Conservation (phyloP, 2,888 invertebrate species). For the Dioctria linearis region DNA sequence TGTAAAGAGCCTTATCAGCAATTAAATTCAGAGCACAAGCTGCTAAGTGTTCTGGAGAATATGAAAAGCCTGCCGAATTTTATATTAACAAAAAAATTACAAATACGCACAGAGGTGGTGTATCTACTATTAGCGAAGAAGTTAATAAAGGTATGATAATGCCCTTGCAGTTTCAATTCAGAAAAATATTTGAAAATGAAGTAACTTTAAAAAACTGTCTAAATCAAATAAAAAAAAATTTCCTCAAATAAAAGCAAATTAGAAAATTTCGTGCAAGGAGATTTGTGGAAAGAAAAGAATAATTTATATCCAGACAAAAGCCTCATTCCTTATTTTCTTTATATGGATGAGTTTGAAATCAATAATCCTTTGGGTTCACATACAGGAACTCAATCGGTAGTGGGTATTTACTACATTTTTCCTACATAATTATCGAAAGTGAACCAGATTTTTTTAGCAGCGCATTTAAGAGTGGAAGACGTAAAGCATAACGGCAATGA, state of each 20-base stretch:
- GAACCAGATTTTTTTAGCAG: not conserved
- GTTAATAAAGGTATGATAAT: conserved; percentile 48
- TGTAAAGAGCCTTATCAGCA: conserved; percentile 20
- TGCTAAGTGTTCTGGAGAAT: conserved; percentile 30
- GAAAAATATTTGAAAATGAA: conserved; percentile 48
- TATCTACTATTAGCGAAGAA: conserved; percentile 12
- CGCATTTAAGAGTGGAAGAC: not conserved
- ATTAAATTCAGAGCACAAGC: conserved; percentile 40
- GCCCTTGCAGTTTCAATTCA: conserved; percentile 48
- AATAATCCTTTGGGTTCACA: not conserved
- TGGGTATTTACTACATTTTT: not conserved
- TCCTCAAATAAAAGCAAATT: not conserved
- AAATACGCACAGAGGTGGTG: conserved; percentile 9
- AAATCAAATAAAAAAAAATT: conserved; percentile 1
- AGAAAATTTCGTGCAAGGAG: conserved; percentile 38
- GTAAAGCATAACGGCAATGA: not conserved
- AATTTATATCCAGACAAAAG: conserved; percentile 51
- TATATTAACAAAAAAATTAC: conserved; percentile 35
- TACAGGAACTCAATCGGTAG: not conserved
- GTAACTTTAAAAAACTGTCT: conserved; percentile 23
- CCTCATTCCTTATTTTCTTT: not conserved
- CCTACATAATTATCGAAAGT: not conserved
- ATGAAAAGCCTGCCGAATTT: conserved; percentile 32
- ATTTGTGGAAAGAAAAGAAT: conserved; percentile 51
- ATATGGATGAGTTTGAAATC: not conserved